Percentiles rank a stretch among this genome's conserved stretches.
Evolutionary conservation across 2,888 invertebrate genomes (phyloP).

Genomic region (Polia nebulosa): DNA sequence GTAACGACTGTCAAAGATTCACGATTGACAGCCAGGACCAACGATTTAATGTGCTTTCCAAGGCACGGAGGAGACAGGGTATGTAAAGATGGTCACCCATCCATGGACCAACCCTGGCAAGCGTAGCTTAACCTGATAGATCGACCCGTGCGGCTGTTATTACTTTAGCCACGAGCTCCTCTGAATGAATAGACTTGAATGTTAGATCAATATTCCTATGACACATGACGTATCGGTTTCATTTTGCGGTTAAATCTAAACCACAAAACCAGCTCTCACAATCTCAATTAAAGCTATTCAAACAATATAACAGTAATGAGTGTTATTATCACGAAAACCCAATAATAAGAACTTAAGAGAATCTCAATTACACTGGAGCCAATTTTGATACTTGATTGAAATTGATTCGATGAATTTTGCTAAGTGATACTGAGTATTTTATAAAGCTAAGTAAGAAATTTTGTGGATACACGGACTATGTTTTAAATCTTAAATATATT

Average conservation of each 20-base stretch:
- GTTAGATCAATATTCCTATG: slow-evolving; percentile 25
- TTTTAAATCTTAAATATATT: not conserved
- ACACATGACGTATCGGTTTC: slow-evolving; percentile 24
- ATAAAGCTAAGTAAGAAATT: not conserved
- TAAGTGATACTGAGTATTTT: slow-evolving; percentile 3
- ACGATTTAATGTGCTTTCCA: no score
- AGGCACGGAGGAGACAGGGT: no score
- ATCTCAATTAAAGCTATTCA: slow-evolving; percentile 13
- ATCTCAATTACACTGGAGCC: not conserved
- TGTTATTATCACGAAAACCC: not conserved
- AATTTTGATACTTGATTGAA: slow-evolving; percentile 16
- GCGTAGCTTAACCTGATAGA: no score
- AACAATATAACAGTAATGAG: not conserved
- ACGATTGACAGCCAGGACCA: no score
- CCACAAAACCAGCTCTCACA: slow-evolving; percentile 41
- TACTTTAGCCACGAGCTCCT: no score
- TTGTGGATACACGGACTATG: not conserved
- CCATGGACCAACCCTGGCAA: no score
- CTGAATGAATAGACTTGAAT: not conserved
- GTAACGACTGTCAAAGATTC: no score
- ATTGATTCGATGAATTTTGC: slow-evolving; percentile 16
- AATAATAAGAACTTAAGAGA: slow-evolving; percentile 8
- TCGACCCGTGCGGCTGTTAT: no score
- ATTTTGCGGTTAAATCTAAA: slow-evolving; percentile 28
- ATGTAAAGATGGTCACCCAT: no score